Conservation (phyloP, 2,888 invertebrate species). For the Ptychoptera contaminata region DNA sequence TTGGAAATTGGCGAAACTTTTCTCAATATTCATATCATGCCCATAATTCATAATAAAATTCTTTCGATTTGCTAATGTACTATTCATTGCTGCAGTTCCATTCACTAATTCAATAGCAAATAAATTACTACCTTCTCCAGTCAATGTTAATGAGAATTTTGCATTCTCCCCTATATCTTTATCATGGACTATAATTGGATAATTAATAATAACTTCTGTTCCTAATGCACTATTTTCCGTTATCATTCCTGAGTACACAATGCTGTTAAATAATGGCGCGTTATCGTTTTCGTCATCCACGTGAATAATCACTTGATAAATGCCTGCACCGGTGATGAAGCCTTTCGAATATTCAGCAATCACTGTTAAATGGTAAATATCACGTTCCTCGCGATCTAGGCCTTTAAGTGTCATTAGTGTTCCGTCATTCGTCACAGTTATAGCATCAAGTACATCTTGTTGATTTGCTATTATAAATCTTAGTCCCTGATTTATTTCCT, state of each 20-base stretch:
- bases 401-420: slow-evolving; percentile 61
- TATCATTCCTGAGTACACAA: slow-evolving; percentile 59
- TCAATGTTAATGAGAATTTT: slow-evolving; percentile 48
- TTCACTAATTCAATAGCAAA: slow-evolving; percentile 44
- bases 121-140: slow-evolving; percentile 59
- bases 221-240: slow-evolving; percentile 58
- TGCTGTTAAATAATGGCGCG: slow-evolving; percentile 58
- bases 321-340: slow-evolving; percentile 49
- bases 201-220: slow-evolving; percentile 52
- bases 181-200: slow-evolving; percentile 53
- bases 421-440: slow-evolving; percentile 62
- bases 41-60: neutral
- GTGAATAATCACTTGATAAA: slow-evolving; percentile 62
- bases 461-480: slow-evolving; percentile 69
- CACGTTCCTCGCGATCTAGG: slow-evolving; percentile 59
- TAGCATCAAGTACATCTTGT: slow-evolving; percentile 63
- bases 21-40: slow-evolving; percentile 20
- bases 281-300: slow-evolving; percentile 83
- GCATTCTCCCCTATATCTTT: slow-evolving; percentile 53
- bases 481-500: slow-evolving; percentile 34
- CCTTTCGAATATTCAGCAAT: slow-evolving; percentile 64
- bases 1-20: slow-evolving; percentile 26
- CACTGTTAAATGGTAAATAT: slow-evolving; percentile 58
- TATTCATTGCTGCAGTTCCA: slow-evolving; percentile 28
- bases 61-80: slow-evolving; percentile 2